Evolutionary conservation across 2,888 invertebrate genomes (phyloP), one percentile per base, ranked within the genome.

Genomic region (Alentia gelatinosa): DNA sequence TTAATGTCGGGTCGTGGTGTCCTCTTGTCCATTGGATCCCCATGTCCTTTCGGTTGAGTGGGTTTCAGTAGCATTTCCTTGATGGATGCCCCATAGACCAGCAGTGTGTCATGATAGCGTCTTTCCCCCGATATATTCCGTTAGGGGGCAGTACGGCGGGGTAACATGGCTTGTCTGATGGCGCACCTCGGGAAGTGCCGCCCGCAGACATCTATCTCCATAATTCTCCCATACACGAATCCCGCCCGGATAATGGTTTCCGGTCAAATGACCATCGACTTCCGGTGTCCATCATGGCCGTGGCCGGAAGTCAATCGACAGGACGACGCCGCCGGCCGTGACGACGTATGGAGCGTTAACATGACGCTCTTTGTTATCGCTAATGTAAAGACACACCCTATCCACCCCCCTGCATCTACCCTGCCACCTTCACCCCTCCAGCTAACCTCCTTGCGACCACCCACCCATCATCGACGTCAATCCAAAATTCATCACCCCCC

Each of bases 231-330:
- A 33, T 79, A 79, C 39, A 79, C 3, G 37, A 35, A 1, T 35
- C 37, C 79, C 37, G 12, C 15, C 37, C 15, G n/a, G 79, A 35
- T 79, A 79, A 79, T 79, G 37, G 26, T 26, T 79, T 79, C 79
- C 79, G 79, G 79, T 79, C 79, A 79, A 33, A 79, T 79, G 37
- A 79, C 79, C 79, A 39, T 3, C 79, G 9, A 79, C 79, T 79
- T 79, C 79, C 79, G 79, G 19, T 79, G 35, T 39, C 79, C n/a
- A 79, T 79, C 79, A 79, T 35, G 79, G 4, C 39, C 0, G 23
- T 1, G 9, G n/a, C 79, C 79, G 79, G 79, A 79, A 79, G 79
- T 79, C 0, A 39, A 35, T 79, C 37, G 1, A 23, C 12, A 15
- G 74, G 19, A 33, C 15, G 33, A 12, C n/a, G 30, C 30, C 74